Conservation (phyloP, 2,888 invertebrate species). For the Synanthedon tipuliformis region DNA sequence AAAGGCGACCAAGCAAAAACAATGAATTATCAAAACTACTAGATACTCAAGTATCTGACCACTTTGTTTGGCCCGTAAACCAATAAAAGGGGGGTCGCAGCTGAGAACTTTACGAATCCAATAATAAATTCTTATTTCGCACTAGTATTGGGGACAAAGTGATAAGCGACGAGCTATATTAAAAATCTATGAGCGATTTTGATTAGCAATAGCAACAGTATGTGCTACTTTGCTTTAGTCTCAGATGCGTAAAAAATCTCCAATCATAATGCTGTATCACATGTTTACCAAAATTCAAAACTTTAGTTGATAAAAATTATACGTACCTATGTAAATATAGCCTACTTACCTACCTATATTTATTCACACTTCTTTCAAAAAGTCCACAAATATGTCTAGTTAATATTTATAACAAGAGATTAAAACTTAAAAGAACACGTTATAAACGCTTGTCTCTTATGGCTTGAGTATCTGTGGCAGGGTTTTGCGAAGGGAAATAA, state of each 20-base stretch:
- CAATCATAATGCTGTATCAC: too few species aligned
- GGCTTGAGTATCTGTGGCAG: constrained; percentile 13
- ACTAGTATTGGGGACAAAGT: constrained; percentile 9
- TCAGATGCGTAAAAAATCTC: too few species aligned
- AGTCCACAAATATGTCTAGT: too few species aligned
- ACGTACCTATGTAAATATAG: too few species aligned
- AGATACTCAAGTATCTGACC: constrained; percentile 4
- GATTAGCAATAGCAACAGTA: too few species aligned
- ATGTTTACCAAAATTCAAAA: too few species aligned
- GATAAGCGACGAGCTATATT: neutral
- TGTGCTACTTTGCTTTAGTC: too few species aligned
- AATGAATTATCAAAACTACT: neutral
- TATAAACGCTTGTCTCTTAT: constrained; percentile 3
- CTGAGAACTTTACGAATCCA: constrained; percentile 29
- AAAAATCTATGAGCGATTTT: too few species aligned
- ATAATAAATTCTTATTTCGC: constrained; percentile 50
- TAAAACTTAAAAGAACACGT: neutral
- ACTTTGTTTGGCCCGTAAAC: constrained; percentile 20
- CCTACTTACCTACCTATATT: too few species aligned
- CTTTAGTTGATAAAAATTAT: too few species aligned
- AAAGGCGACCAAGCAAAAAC: neutral
- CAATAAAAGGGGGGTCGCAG: constrained; percentile 31
- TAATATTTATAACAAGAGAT: too few species aligned
- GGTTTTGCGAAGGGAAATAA: constrained; percentile 31
- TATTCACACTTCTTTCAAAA: too few species aligned